A percentile compares a stretch with the other conserved stretches of the same genome.
phyloP scores from a whole-genome alignment of 1,140 invertebrate species.

The Mya arenaria region DNA sequence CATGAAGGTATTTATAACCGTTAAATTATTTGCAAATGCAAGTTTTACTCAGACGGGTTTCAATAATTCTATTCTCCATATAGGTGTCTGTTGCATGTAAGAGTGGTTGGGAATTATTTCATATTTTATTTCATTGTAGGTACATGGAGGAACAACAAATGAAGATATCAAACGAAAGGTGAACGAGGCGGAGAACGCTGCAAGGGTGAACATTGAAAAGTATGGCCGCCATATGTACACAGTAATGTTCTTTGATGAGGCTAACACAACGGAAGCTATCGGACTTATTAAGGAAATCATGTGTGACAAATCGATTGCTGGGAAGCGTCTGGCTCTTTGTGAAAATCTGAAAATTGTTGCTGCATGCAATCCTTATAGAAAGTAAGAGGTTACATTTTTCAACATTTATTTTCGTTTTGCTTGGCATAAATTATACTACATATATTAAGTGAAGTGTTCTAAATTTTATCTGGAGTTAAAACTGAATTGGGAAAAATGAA shows the following conservation, averaged over 20 bases:
- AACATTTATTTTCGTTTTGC: background rate
- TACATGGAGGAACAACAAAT: conserved; percentile 75
- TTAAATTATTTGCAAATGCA: background rate
- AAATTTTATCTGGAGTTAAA: background rate
- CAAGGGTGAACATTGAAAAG: background rate
- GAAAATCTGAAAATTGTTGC: conserved; percentile 69
- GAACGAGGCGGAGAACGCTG: conserved; percentile 51
- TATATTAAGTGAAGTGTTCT: background rate
- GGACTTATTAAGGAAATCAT: conserved; percentile 76
- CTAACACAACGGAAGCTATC: conserved; percentile 75
- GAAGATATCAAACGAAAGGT: conserved; percentile 68
- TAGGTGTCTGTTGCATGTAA: background rate
- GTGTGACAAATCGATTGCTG: conserved; percentile 70
- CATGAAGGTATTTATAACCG: conserved; percentile 70
- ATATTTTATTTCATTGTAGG: conserved; percentile 47
- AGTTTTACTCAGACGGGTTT: background rate
- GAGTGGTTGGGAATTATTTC: background rate
- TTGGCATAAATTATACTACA: no score
- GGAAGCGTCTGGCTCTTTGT: conserved; percentile 52
- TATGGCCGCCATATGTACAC: conserved; percentile 61
- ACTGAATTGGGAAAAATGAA: background rate
- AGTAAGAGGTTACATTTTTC: conserved; percentile 58
- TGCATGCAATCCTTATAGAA: conserved; percentile 76
- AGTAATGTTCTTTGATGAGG: conserved; percentile 77
- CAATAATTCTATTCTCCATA: background rate